Evolutionary conservation across 2,888 invertebrate genomes (phyloP).

Genomic region (Mamestra brassicae): DNA sequence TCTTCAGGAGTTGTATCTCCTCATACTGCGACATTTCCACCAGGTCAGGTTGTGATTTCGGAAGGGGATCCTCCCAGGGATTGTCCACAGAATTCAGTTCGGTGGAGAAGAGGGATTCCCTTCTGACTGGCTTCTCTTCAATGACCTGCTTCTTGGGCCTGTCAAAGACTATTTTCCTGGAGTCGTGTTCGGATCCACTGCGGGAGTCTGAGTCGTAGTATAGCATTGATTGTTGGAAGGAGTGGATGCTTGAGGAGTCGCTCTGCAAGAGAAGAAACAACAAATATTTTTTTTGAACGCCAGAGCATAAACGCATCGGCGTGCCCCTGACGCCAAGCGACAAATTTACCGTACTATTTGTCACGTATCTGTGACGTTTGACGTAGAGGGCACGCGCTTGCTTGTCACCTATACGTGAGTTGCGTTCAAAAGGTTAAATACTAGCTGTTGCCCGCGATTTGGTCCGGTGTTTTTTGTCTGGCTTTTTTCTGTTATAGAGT

Average conservation of each 20-base stretch:
- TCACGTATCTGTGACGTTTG: too few relatives aligned
- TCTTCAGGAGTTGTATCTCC: conserved; percentile 86
- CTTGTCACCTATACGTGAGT: too few relatives aligned
- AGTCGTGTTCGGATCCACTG: conserved; percentile 74
- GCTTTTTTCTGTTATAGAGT: too few relatives aligned
- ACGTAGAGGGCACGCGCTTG: too few relatives aligned
- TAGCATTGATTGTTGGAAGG: conserved; percentile 73
- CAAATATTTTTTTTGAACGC: too few relatives aligned
- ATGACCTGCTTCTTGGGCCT: conserved; percentile 68
- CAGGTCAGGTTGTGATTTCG: conserved; percentile 69
- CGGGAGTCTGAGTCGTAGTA: conserved; percentile 83
- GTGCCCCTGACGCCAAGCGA: too few relatives aligned
- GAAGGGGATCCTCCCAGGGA: conserved; percentile 80
- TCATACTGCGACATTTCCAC: conserved; percentile 84
- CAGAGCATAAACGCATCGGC: too few relatives aligned
- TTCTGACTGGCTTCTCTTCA: conserved; percentile 72
- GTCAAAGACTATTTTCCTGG: conserved; percentile 61
- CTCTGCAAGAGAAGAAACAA: conserved; percentile 71
- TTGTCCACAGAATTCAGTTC: conserved; percentile 78
- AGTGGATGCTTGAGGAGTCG: conserved; percentile 84
- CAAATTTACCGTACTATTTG: too few relatives aligned
- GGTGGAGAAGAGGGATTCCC: conserved; percentile 81
- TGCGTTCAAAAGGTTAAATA: too few relatives aligned
- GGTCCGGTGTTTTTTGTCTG: too few relatives aligned
- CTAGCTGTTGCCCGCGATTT: too few relatives aligned